These are phyloP conservation scores for Venustaconcha ellipsiformis DNA, from an alignment of 1,140 invertebrate genomes.

Conservation along the genomic window DNA sequence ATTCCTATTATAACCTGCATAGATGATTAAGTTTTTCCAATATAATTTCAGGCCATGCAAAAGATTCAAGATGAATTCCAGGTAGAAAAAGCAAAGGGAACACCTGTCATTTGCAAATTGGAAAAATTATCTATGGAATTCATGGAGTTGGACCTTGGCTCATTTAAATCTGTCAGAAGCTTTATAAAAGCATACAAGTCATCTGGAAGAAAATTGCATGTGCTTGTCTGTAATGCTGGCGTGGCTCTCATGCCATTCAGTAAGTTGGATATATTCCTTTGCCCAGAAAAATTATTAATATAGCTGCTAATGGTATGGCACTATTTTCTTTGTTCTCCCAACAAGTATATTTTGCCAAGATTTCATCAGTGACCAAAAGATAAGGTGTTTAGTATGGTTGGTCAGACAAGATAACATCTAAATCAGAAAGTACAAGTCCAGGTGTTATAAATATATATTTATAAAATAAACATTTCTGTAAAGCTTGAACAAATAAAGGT, in stretches of 20 bases:
- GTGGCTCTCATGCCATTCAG: conserved; percentile 15
- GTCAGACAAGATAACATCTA: too few relatives aligned
- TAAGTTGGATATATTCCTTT: not conserved
- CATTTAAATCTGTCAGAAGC: conserved; percentile 29
- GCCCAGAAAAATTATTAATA: too few relatives aligned
- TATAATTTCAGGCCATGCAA: conserved; percentile 20
- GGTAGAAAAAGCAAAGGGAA: conserved; percentile 23
- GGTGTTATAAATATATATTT: too few relatives aligned
- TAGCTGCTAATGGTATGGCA: too few relatives aligned
- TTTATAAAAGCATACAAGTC: conserved; percentile 37
- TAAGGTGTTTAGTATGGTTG: too few relatives aligned
- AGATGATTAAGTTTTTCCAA: not conserved
- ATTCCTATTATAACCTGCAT: not conserved
- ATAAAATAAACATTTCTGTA: too few relatives aligned
- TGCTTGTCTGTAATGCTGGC: conserved; percentile 44
- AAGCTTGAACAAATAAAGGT: too few relatives aligned
- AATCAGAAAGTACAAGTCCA: too few relatives aligned
- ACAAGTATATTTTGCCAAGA: too few relatives aligned
- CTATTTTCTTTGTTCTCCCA: too few relatives aligned
- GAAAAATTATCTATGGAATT: conserved; percentile 26
- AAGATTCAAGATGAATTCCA: conserved; percentile 35
- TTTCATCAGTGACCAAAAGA: too few relatives aligned
- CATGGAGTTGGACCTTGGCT: conserved; percentile 39
- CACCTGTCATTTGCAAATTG: not conserved
- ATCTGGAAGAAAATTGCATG: conserved; percentile 28